phyloP scores from a whole-genome alignment of 2,797 vertebrate species.

The Sebastes umbrosus region DNA sequence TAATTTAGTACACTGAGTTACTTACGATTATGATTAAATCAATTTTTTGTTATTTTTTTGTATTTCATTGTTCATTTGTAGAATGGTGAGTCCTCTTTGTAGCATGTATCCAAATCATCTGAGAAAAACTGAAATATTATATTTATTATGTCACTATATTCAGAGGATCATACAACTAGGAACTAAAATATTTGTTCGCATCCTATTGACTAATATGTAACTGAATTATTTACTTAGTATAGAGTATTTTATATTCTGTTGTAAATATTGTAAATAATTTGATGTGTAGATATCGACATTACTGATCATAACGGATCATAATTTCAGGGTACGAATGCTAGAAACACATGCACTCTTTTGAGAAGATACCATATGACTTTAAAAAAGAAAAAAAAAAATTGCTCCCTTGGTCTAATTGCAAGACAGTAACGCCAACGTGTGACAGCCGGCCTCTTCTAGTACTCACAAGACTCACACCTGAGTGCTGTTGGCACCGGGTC shows the following conservation, averaged over 20 bases:
- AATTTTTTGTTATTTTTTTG: neutral
- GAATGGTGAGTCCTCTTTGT: neutral
- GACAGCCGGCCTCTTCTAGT: constrained; percentile 5
- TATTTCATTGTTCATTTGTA: neutral
- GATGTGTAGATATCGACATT: neutral
- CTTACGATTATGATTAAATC: too few relatives aligned
- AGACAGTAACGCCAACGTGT: constrained; percentile 9
- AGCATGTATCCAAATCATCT: neutral
- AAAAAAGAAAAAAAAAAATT: neutral
- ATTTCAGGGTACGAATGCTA: neutral
- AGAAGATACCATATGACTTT: neutral
- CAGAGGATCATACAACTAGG: neutral
- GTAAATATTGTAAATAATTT: neutral
- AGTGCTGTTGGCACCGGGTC: constrained; percentile 14
- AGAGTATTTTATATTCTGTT: neutral
- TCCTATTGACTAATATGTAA: neutral
- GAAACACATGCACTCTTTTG: neutral
- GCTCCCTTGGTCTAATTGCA: constrained; percentile 9
- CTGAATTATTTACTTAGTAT: neutral
- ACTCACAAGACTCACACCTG: constrained; percentile 14
- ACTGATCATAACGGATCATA: neutral
- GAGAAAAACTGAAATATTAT: neutral
- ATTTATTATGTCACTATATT: neutral
- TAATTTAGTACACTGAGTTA: neutral
- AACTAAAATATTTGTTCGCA: neutral